A percentile compares a stretch with the other conserved stretches of the same genome.
Conservation (phyloP, 2,797 vertebrate species). For the Psittacula derbiana region DNA sequence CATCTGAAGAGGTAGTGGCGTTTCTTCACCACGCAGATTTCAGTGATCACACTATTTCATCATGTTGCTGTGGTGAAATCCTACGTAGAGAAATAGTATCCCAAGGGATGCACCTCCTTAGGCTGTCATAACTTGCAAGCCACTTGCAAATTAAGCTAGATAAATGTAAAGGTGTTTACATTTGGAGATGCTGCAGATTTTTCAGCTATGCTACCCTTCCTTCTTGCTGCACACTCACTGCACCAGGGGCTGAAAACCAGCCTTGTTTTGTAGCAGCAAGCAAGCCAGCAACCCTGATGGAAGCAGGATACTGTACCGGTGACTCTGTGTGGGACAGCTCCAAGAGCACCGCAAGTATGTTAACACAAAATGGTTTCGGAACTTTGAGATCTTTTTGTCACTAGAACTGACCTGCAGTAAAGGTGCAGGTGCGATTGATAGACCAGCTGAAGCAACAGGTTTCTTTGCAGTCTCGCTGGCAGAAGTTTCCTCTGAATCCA, state of each 20-base stretch:
- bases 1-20: not conserved
- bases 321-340: not conserved
- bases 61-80: not conserved
- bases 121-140: not conserved
- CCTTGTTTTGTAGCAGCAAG: not conserved
- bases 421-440: rapidly evolving
- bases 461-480: not conserved
- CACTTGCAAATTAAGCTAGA: not conserved
- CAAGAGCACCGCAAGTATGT: not conserved
- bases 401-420: not conserved
- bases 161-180: not conserved
- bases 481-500: not conserved
- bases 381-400: not conserved
- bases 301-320: not conserved
- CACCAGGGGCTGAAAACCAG: not conserved
- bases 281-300: not conserved
- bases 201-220: rapidly evolving
- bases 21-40: rapidly evolving
- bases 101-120: not conserved
- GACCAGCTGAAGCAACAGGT: not conserved
- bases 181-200: not conserved
- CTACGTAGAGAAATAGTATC: not conserved
- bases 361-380: not conserved
- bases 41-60: rapidly evolving
- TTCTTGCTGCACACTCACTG: not conserved